Percentiles rank a stretch among this genome's conserved stretches.
Evolutionary conservation across 2,113 vertebrate genomes (phyloP).

Genomic region (Poicephalus meyeri): DNA sequence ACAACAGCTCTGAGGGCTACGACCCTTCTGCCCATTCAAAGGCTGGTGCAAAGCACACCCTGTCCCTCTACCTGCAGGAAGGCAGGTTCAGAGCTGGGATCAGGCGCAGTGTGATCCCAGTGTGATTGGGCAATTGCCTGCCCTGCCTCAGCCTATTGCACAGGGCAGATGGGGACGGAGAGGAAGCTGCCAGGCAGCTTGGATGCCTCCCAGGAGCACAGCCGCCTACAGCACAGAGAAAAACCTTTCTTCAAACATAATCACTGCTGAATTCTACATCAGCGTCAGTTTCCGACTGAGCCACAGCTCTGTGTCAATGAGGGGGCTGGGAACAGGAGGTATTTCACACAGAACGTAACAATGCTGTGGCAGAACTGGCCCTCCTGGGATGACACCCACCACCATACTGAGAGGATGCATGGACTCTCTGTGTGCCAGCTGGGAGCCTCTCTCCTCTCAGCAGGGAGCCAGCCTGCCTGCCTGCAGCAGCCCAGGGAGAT

Average conservation of each 20-base stretch:
- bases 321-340: constrained; percentile 6
- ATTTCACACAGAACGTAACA: constrained; percentile 5
- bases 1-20: not conserved
- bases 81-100: not conserved
- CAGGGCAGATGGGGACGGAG: not conserved
- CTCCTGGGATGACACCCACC: constrained; percentile 17
- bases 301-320: constrained; percentile 8
- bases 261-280: constrained; percentile 48
- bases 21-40: not conserved
- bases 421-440: not conserved
- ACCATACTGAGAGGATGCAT: not conserved
- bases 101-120: fast-evolving
- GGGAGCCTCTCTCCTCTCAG: not conserved
- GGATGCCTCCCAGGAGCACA: constrained; percentile 14
- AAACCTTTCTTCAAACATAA: constrained; percentile 19
- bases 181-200: not conserved
- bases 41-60: not conserved
- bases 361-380: not conserved
- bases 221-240: constrained; percentile 1
- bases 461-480: not conserved
- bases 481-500: not conserved
- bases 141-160: not conserved
- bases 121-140: fast-evolving
- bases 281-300: constrained; percentile 21
- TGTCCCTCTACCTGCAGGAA: not conserved